phyloP scores from a whole-genome alignment of 2,888 invertebrate species.

The Melikaiella ostensackeni region DNA sequence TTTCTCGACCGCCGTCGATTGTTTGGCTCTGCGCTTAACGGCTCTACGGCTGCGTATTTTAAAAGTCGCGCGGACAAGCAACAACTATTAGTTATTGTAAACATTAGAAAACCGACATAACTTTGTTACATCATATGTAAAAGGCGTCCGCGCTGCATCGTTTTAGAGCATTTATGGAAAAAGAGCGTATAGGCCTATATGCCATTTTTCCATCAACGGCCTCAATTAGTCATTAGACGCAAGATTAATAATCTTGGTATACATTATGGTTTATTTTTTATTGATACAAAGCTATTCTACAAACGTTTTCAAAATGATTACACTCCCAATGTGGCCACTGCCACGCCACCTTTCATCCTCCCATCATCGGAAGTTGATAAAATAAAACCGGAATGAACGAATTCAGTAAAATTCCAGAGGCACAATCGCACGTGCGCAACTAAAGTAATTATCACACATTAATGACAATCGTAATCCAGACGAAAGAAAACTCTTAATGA shows the following conservation, averaged over 20 bases:
- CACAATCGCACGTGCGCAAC: slow-evolving; percentile 9
- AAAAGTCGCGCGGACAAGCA: too few relatives aligned
- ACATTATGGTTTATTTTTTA: slow-evolving; percentile 45
- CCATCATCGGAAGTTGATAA: slow-evolving; percentile 21
- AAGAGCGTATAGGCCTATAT: too few relatives aligned
- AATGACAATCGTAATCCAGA: not conserved
- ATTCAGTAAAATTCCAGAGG: slow-evolving; percentile 15
- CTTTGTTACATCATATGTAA: too few relatives aligned
- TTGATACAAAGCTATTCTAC: slow-evolving; percentile 52
- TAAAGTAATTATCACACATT: slow-evolving; percentile 22
- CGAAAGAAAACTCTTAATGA: slow-evolving; percentile 11
- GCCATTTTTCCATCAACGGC: too few relatives aligned
- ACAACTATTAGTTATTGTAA: too few relatives aligned
- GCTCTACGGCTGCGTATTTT: too few relatives aligned
- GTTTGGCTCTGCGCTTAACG: too few relatives aligned
- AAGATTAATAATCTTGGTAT: slow-evolving; percentile 22
- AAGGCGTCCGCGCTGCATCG: too few relatives aligned
- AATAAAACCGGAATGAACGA: slow-evolving; percentile 30
- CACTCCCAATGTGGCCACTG: slow-evolving; percentile 24
- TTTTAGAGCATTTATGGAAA: too few relatives aligned
- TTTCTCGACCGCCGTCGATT: too few relatives aligned
- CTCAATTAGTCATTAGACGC: not conserved
- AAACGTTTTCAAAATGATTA: slow-evolving; percentile 39
- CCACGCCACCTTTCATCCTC: slow-evolving; percentile 11
- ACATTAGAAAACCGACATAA: too few relatives aligned